phyloP scores from a whole-genome alignment of 2,888 invertebrate species.

The Eupithecia dodoneata region DNA sequence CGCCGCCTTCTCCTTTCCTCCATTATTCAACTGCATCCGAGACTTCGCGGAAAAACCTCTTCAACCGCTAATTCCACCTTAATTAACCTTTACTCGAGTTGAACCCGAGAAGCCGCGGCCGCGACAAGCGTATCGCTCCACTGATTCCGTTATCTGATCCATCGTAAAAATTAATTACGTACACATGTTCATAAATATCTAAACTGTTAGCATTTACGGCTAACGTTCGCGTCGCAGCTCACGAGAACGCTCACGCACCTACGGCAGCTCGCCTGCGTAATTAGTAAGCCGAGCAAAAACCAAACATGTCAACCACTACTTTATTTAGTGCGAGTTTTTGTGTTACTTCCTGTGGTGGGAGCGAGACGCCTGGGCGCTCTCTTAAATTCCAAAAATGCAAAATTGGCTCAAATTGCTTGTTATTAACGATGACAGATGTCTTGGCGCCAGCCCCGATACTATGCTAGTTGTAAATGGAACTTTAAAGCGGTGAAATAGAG shows the following conservation, averaged over 20 bases:
- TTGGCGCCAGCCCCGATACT: conserved; percentile 71
- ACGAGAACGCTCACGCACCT: conserved; percentile 71
- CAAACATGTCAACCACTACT: conserved; percentile 76
- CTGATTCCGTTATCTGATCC: conserved; percentile 78
- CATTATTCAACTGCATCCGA: conserved; percentile 52
- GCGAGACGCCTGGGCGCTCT: conserved; percentile 76
- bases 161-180: conserved; percentile 83
- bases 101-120: conserved; percentile 61
- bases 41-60: conserved; percentile 47
- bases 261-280: conserved; percentile 62
- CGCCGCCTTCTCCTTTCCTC: conserved; percentile 49
- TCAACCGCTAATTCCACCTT: conserved; percentile 60
- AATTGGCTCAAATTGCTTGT: conserved; percentile 83
- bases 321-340: conserved; percentile 80
- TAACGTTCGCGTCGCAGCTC: conserved; percentile 69
- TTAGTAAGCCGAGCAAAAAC: conserved; percentile 72
- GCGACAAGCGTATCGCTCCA: conserved; percentile 78
- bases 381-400: conserved; percentile 80
- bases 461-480: conserved; percentile 45
- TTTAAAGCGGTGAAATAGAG: conserved; percentile 47
- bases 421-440: conserved; percentile 84
- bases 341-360: conserved; percentile 76
- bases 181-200: conserved; percentile 83
- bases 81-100: conserved; percentile 71
- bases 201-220: conserved; percentile 78